Conservation (phyloP, 2,113 vertebrate species). For the Crotalus viridis region DNA sequence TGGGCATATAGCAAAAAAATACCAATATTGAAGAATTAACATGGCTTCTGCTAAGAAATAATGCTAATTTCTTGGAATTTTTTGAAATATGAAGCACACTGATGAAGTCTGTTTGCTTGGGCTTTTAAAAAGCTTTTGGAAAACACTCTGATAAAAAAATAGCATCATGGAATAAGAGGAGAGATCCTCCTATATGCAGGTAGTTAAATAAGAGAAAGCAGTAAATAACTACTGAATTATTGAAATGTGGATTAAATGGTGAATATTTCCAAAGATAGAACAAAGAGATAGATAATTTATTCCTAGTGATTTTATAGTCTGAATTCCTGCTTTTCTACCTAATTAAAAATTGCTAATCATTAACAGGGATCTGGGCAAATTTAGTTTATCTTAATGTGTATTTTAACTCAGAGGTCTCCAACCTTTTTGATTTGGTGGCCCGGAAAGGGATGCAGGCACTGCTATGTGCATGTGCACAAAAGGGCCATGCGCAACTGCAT, state of each 20-base stretch:
- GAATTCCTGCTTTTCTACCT: not conserved
- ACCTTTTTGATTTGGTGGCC: too few species aligned
- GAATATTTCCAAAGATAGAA: not conserved
- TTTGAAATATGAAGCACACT: not conserved
- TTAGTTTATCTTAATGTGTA: not conserved
- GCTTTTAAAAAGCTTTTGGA: not conserved
- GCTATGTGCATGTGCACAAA: too few species aligned
- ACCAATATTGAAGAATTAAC: not conserved
- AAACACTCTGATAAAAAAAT: not conserved
- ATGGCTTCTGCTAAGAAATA: not conserved
- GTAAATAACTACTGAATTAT: not conserved
- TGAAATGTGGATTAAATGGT: not conserved
- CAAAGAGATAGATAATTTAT: not conserved
- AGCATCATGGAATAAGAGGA: not conserved
- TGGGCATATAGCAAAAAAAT: not conserved
- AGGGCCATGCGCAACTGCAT: too few species aligned
- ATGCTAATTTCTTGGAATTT: not conserved
- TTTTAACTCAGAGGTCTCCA: not conserved
- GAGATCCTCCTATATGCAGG: not conserved
- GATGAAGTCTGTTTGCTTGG: not conserved
- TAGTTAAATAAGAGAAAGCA: not conserved
- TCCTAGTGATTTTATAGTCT: not conserved
- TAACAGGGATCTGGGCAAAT: not conserved
- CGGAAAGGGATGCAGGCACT: too few species aligned
- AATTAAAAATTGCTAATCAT: slow-evolving; percentile 17